Conservation (phyloP, 1,140 invertebrate species). For the Hyphantria cunea region DNA sequence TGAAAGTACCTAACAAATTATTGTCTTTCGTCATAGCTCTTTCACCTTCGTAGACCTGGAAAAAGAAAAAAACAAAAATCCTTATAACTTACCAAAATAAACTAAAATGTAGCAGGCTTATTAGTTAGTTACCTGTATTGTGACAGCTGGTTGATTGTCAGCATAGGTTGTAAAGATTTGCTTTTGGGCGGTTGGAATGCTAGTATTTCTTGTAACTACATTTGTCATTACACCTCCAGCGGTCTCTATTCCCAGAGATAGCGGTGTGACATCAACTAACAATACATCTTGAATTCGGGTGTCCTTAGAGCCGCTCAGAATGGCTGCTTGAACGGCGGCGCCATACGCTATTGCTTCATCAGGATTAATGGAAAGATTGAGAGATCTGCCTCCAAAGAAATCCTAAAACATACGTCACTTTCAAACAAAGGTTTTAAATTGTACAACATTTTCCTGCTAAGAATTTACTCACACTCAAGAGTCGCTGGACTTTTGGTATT, state of each 20-base stretch:
- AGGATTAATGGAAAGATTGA: conserved; percentile 90
- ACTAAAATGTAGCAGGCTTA: not conserved
- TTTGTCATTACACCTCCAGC: conserved; percentile 87
- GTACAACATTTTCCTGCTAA: not conserved
- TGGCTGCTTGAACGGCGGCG: conserved; percentile 90
- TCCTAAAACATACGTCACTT: conserved; percentile 66
- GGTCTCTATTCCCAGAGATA: conserved; percentile 88
- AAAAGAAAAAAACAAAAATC: not conserved
- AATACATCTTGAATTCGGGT: conserved; percentile 89
- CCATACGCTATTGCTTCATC: conserved; percentile 90
- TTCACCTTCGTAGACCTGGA: conserved; percentile 89
- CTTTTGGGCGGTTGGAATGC: conserved; percentile 87
- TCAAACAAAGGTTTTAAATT: not conserved
- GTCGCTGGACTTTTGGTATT: conserved; percentile 86
- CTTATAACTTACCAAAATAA: not conserved
- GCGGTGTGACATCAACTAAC: conserved; percentile 87
- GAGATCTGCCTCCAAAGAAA: conserved; percentile 84
- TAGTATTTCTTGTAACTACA: conserved; percentile 85
- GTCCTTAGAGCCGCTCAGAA: conserved; percentile 86
- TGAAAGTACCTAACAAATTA: conserved; percentile 91
- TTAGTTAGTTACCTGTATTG: conserved; percentile 84
- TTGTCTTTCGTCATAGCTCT: conserved; percentile 90
- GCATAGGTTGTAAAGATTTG: conserved; percentile 85
- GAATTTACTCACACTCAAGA: conserved; percentile 71
- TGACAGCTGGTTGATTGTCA: conserved; percentile 89